Evolutionary conservation across 2,113 vertebrate genomes (phyloP).

Genomic region (Etia nguti): DNA sequence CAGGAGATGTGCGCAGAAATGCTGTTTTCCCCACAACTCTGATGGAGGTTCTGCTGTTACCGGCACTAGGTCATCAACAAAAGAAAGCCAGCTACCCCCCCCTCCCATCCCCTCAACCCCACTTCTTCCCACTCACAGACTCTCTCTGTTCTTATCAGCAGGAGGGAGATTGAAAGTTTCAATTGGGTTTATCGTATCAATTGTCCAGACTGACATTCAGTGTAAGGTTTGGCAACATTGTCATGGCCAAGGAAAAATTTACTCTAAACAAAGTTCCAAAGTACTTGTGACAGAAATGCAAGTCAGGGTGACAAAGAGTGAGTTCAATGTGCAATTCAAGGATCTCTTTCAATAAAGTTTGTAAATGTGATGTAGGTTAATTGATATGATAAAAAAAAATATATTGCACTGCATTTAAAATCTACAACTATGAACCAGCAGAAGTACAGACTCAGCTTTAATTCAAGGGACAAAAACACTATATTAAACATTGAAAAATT

Average conservation of each 20-base stretch:
- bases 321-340: not conserved
- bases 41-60: slow-evolving; percentile 51
- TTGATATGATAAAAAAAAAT: not conserved
- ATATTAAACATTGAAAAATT: not conserved
- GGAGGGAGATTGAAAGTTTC: slow-evolving; percentile 60
- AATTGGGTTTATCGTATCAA: slow-evolving; percentile 61
- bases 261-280: not conserved
- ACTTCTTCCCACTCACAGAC: not conserved
- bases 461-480: not conserved
- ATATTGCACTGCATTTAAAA: not conserved
- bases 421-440: not conserved
- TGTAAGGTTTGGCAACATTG: slow-evolving; percentile 22
- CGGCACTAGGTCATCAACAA: slow-evolving; percentile 38
- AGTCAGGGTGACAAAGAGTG: not conserved
- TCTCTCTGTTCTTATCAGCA: slow-evolving; percentile 56
- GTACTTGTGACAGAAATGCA: not conserved
- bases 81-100: not conserved
- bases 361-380: not conserved
- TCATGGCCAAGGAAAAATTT: slow-evolving; percentile 25
- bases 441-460: not conserved
- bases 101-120: not conserved
- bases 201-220: slow-evolving; percentile 55
- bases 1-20: slow-evolving; percentile 34
- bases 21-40: slow-evolving; percentile 35
- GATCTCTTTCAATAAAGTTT: not conserved